Percentiles rank a stretch among this genome's conserved stretches.
phyloP scores from a whole-genome alignment of 2,113 vertebrate genomes.

The Phrynosoma blainvillii region DNA sequence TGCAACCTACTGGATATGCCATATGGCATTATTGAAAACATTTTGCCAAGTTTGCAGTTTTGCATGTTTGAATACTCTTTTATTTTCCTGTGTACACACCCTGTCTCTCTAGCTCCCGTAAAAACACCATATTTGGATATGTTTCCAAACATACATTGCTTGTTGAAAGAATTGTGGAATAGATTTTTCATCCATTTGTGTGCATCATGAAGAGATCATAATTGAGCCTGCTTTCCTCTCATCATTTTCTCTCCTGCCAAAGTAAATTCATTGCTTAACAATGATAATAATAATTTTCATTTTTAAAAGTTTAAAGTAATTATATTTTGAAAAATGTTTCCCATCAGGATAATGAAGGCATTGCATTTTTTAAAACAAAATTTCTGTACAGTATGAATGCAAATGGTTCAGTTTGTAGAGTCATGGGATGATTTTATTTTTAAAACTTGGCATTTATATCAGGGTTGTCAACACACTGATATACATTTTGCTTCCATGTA shows the following conservation, averaged over 20 bases:
- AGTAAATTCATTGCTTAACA: slow-evolving; percentile 35
- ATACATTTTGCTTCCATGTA: neutral
- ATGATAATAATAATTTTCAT: slow-evolving; percentile 23
- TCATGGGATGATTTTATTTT: neutral
- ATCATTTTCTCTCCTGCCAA: slow-evolving; percentile 22
- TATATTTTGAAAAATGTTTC: neutral
- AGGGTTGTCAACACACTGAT: neutral
- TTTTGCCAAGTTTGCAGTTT: neutral
- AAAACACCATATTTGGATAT: neutral
- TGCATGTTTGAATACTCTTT: neutral
- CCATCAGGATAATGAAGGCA: neutral
- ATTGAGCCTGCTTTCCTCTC: slow-evolving; percentile 23
- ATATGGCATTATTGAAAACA: neutral
- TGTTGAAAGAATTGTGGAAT: slow-evolving; percentile 23
- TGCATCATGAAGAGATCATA: slow-evolving; percentile 17
- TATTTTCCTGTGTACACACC: slow-evolving; percentile 2
- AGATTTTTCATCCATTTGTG: neutral
- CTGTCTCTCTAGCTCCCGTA: neutral
- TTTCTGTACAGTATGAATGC: neutral
- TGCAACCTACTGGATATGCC: neutral
- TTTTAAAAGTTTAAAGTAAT: slow-evolving; percentile 31
- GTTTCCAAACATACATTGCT: neutral
- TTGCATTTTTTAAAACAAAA: neutral
- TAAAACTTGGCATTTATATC: neutral
- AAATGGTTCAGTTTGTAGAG: neutral